Evolutionary conservation across 2,797 vertebrate species (phyloP).

Genomic region (Rhinoraja longicauda): DNA sequence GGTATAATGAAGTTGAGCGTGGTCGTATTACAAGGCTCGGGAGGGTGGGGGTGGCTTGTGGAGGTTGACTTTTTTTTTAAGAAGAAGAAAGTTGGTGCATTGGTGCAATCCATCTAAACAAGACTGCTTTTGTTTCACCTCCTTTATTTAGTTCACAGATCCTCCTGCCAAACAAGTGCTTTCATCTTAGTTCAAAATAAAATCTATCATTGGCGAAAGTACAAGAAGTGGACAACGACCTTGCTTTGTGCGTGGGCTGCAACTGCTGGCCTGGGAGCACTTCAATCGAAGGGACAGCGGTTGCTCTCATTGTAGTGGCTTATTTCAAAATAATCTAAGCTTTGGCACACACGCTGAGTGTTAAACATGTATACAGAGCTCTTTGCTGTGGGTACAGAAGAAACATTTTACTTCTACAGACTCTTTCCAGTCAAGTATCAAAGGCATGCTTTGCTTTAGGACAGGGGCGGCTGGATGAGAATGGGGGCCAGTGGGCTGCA

Average conservation of each 20-base stretch:
- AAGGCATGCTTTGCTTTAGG: slow-evolving; percentile 65
- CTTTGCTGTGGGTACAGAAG: slow-evolving; percentile 63
- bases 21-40: background rate
- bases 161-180: background rate
- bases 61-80: background rate
- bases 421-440: slow-evolving; percentile 67
- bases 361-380: slow-evolving; percentile 48
- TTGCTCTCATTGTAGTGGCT: slow-evolving; percentile 20
- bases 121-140: slow-evolving; percentile 9
- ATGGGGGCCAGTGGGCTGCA: slow-evolving; percentile 55
- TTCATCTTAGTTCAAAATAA: slow-evolving; percentile 1
- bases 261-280: background rate
- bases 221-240: slow-evolving; percentile 1
- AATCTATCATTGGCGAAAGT: background rate
- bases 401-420: slow-evolving; percentile 71
- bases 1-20: background rate
- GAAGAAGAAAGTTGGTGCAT: background rate
- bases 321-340: slow-evolving; percentile 56
- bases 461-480: slow-evolving; percentile 62
- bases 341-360: slow-evolving; percentile 46
- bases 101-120: background rate
- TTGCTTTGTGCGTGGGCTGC: background rate
- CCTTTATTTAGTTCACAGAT: background rate
- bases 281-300: slow-evolving; percentile 22
- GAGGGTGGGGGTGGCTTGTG: background rate